Evolutionary conservation across 2,113 vertebrate genomes (phyloP).

Genomic region (Oreochromis spilurus): DNA sequence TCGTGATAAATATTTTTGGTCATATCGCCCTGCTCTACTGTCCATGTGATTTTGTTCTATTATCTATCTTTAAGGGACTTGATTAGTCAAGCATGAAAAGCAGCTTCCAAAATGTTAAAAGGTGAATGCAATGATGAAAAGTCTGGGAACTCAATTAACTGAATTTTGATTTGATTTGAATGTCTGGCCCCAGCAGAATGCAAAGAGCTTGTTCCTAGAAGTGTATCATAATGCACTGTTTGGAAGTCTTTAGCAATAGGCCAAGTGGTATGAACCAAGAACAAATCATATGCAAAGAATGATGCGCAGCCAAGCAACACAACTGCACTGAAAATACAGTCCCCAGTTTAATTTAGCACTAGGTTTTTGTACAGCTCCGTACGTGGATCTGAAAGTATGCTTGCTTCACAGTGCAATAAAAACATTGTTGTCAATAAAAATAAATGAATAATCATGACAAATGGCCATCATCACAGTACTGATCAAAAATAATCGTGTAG

Average conservation of each 20-base stretch:
- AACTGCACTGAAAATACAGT: neutral
- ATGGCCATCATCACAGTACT: neutral
- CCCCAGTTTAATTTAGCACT: neutral
- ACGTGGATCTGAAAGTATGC: accelerated
- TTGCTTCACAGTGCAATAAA: neutral
- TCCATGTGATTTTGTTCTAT: neutral
- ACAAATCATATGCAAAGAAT: neutral
- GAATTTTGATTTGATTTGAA: neutral
- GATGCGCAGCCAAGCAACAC: neutral
- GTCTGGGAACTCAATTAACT: neutral
- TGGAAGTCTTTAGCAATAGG: neutral
- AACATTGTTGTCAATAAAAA: neutral
- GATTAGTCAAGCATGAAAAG: neutral
- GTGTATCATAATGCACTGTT: neutral
- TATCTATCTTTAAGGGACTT: neutral
- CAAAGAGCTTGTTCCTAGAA: neutral
- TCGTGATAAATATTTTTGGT: no score
- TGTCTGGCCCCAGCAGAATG: neutral
- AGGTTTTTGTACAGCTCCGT: neutral
- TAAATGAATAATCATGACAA: neutral
- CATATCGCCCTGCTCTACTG: no score
- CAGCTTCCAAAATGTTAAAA: neutral
- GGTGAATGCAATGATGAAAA: neutral
- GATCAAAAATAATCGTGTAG: neutral
- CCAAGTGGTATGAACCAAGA: neutral